Evolutionary conservation across 2,797 vertebrate species (phyloP), one percentile per base, ranked within the genome.

Genomic region (Coregonus sp.): DNA sequence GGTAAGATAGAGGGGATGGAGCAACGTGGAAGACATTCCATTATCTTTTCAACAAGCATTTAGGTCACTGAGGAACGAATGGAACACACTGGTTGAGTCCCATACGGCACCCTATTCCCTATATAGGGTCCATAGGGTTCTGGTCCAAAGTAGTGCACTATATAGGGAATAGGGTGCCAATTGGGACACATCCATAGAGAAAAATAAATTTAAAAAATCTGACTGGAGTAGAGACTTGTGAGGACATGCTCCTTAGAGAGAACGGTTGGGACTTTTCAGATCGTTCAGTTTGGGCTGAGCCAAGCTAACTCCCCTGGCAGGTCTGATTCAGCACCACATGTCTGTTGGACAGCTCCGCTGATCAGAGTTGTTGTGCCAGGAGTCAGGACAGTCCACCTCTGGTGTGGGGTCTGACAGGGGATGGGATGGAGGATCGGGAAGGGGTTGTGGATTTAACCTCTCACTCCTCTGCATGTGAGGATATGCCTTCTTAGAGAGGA

Each of bases 41-140:
- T 95, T 94, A 93, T 93, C 91, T 93, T 93, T 93, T 94, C 90
- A 92, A 89, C 84, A 91, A 86, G 85, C 91, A 92, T 94, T 94
- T 92, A 91, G 91, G 90, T 93, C 90, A 89, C 85, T 82, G 83
- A 78, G 78, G 85, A 88, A n/a, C 66, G 72, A 54, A 73, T 61
- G 11, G 61, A 50, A 80, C 54, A 77, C 40, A 66, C 63, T 31
- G 31, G 12, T 4, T 61, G 5, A 2, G 3, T 6, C n/a, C 59
- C 20, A 61, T 20, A 61, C 0, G 7, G 59, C n/a, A 25, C 6
- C 18, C n/a, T 61, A 25, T n/a, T 61, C 59, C 59, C 7, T 61
- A 20, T 61, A 47, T 47, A 47, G 40, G 40, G 40, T 9, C 40
- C 9, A 2, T 40, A 9, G 40, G 7, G 40, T 0, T 47, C 31